These are phyloP conservation scores for Brachylomia viminalis DNA, from an alignment of 2,888 invertebrate genomes.

Conservation along the genomic window DNA sequence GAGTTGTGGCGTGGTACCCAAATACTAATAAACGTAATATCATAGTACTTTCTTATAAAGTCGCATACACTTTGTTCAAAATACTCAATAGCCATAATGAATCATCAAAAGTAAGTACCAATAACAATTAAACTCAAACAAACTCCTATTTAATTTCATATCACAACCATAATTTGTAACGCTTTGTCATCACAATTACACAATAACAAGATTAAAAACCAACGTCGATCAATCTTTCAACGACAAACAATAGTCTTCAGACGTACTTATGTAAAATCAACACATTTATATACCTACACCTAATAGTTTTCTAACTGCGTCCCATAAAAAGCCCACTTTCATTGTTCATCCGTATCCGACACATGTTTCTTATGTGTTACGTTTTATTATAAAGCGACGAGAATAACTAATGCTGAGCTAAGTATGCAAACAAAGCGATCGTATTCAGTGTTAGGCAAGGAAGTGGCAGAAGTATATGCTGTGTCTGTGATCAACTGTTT, in stretches of 20 bases:
- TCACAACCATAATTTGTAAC: conserved; percentile 9
- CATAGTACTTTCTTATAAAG: too few relatives aligned
- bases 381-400: conserved; percentile 61
- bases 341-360: conserved; percentile 66
- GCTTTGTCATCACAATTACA: conserved; percentile 35
- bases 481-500: background rate
- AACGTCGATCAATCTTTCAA: conserved; percentile 13
- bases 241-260: conserved; percentile 27
- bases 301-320: conserved; percentile 42
- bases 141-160: conserved; percentile 3
- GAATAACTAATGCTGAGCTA: conserved; percentile 60
- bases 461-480: background rate
- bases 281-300: conserved; percentile 60
- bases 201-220: conserved; percentile 30
- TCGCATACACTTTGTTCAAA: background rate
- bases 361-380: conserved; percentile 65
- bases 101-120: background rate
- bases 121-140: background rate
- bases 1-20: background rate
- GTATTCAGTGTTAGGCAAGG: conserved; percentile 13
- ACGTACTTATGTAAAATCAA: conserved; percentile 38
- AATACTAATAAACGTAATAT: background rate
- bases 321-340: conserved; percentile 65
- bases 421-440: conserved; percentile 54
- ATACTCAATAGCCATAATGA: background rate